These are phyloP conservation scores for Glossosoma conforme DNA, from an alignment of 1,140 invertebrate genomes.

Conservation along the genomic window DNA sequence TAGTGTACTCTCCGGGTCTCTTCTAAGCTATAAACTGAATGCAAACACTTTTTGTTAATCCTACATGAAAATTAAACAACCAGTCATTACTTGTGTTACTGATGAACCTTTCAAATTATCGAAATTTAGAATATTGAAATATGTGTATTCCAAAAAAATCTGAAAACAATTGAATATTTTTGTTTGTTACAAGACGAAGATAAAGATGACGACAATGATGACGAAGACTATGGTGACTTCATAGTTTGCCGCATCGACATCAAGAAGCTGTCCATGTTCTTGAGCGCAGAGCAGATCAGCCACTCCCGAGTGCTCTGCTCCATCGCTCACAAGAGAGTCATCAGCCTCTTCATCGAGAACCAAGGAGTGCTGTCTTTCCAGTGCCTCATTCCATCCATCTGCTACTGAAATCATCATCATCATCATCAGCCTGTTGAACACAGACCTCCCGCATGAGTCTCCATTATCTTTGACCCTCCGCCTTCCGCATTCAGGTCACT, in stretches of 20 bases:
- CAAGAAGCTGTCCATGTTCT: constrained; percentile 46
- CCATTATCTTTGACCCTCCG: too few species aligned
- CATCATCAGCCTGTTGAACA: too few species aligned
- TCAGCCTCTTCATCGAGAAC: constrained; percentile 42
- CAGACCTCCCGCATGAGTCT: too few species aligned
- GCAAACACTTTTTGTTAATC: too few species aligned
- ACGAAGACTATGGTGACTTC: constrained; percentile 19
- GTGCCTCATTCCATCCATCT: constrained; percentile 46
- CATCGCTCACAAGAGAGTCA: constrained; percentile 43
- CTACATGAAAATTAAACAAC: too few species aligned
- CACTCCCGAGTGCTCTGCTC: constrained; percentile 41
- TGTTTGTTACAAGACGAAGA: constrained; percentile 11
- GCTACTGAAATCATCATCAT: too few species aligned
- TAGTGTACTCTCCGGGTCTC: too few species aligned
- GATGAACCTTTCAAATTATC: constrained; percentile 1
- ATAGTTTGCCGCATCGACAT: constrained; percentile 41
- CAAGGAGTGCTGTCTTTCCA: constrained; percentile 44
- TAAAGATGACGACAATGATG: constrained; percentile 18
- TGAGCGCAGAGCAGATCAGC: constrained; percentile 44
- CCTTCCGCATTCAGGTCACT: too few species aligned
- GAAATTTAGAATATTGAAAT: constrained; percentile 3
- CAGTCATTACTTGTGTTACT: background rate
- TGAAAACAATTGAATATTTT: background rate
- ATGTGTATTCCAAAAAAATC: background rate
- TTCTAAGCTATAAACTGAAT: too few species aligned